phyloP scores from a whole-genome alignment of 1,140 invertebrate species.

The Sycobia sp. region DNA sequence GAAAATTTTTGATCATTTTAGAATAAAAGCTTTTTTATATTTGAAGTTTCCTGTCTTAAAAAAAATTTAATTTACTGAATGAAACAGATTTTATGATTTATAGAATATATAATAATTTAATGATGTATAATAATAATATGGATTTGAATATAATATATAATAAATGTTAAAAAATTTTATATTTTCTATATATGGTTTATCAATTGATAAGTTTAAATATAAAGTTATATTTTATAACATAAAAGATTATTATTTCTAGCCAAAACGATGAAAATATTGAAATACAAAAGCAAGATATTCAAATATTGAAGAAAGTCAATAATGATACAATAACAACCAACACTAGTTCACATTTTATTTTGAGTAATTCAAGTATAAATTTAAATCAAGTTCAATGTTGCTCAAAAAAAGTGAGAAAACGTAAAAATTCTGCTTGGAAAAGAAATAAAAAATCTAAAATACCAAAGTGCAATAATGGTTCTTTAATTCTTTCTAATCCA shows the following conservation, averaged over 20 bases:
- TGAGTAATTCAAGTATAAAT: constrained; percentile 2
- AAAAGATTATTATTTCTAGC: background rate
- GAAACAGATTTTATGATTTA: no score
- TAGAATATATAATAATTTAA: background rate
- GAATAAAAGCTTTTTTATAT: no score
- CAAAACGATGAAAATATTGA: background rate
- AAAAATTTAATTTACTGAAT: no score
- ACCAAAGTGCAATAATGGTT: background rate
- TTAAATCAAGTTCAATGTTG: no score
- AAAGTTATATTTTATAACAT: no score
- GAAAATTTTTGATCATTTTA: no score
- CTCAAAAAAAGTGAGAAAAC: constrained; percentile 12
- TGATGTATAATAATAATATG: background rate
- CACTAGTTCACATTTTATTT: background rate
- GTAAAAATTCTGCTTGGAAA: constrained; percentile 4
- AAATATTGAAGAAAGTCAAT: background rate
- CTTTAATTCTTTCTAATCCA: constrained; percentile 29
- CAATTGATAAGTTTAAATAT: no score
- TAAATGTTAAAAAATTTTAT: background rate
- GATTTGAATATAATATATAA: background rate
- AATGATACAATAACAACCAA: background rate
- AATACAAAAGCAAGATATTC: background rate
- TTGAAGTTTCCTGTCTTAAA: no score
- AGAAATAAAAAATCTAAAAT: constrained; percentile 14
- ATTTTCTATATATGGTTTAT: background rate